Conservation (phyloP, 2,888 invertebrate species). For the Eupithecia pulchellata region DNA sequence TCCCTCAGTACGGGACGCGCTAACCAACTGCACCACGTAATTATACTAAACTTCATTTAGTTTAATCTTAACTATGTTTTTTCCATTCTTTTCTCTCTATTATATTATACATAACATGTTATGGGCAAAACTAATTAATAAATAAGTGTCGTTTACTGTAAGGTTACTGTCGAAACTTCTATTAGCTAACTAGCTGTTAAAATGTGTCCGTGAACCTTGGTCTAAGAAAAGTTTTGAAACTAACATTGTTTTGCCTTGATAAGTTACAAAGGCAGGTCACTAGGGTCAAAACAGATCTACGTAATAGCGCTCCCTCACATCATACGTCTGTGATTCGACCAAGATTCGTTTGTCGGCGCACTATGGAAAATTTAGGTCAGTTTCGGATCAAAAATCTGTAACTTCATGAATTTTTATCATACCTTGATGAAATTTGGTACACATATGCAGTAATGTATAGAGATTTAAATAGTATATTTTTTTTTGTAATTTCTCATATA, state of each 20-base stretch:
- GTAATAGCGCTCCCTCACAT: neutral
- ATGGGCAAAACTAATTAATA: neutral
- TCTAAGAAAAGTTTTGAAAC: neutral
- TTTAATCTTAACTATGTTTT: neutral
- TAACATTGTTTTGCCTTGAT: neutral
- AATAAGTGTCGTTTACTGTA: neutral
- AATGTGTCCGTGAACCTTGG: constrained; percentile 3
- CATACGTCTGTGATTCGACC: neutral
- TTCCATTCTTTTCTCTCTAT: neutral
- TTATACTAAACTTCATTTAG: too few relatives aligned
- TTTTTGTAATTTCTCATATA: too few relatives aligned
- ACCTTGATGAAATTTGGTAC: too few relatives aligned
- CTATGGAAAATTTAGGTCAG: too few relatives aligned
- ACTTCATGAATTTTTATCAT: too few relatives aligned
- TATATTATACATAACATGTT: neutral
- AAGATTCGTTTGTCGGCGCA: too few relatives aligned
- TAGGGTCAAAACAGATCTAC: neutral
- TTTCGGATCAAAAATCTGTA: too few relatives aligned
- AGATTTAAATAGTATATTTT: too few relatives aligned
- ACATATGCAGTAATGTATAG: too few relatives aligned
- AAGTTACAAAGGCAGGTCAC: neutral
- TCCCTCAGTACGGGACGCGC: too few relatives aligned
- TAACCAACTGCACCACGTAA: too few relatives aligned
- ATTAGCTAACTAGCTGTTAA: constrained; percentile 2
- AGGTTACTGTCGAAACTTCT: neutral